phyloP scores from a whole-genome alignment of 2,888 invertebrate species.

The Idaea biselata region DNA sequence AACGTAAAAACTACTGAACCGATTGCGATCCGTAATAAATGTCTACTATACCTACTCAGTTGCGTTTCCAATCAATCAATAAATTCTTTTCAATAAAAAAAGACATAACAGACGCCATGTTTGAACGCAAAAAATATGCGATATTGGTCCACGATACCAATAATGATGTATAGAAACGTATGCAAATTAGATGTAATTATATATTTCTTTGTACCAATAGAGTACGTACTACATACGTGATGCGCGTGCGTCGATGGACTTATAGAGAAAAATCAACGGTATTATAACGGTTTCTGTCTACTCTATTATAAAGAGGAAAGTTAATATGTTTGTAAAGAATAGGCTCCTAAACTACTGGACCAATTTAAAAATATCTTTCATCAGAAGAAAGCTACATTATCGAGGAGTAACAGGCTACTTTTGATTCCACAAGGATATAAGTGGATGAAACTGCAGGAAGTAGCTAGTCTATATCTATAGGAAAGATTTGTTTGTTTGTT shows the following conservation, averaged over 20 bases:
- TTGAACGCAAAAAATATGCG: slow-evolving; percentile 5
- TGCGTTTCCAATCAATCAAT: neutral
- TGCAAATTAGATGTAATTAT: neutral
- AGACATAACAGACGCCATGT: slow-evolving; percentile 17
- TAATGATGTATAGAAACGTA: slow-evolving; percentile 1
- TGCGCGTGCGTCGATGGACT: neutral
- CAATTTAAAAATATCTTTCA: too few relatives aligned
- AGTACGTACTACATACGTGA: neutral
- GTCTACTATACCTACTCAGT: neutral
- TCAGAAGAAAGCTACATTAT: too few relatives aligned
- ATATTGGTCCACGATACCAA: neutral
- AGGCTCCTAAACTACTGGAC: too few relatives aligned
- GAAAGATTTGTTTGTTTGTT: too few relatives aligned
- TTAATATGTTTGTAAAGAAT: too few relatives aligned
- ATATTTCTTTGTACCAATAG: neutral
- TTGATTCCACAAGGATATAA: too few relatives aligned
- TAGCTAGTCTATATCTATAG: too few relatives aligned
- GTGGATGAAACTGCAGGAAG: too few relatives aligned
- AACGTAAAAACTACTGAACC: too few relatives aligned
- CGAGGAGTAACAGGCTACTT: too few relatives aligned
- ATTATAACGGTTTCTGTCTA: neutral
- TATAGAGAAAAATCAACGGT: neutral
- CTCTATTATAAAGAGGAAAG: too few relatives aligned
- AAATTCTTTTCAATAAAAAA: neutral
- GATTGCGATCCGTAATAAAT: too few relatives aligned